These are phyloP conservation scores for Drosophila micromelanica DNA, from an alignment of 1,140 invertebrate genomes.

Conservation along the genomic window DNA sequence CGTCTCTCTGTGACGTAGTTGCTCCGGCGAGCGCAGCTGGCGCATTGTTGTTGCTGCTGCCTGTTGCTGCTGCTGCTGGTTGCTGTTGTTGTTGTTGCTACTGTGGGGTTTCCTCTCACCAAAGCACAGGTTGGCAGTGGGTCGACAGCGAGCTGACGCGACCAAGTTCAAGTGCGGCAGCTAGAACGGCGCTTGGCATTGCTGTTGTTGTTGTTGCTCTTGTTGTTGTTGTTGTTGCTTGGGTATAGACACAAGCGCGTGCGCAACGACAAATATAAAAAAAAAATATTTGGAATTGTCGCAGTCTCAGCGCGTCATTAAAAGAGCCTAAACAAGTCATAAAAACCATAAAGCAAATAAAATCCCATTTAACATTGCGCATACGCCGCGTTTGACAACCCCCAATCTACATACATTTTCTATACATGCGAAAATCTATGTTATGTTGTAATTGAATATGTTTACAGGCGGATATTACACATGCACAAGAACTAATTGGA, in stretches of 20 bases:
- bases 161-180: conserved; percentile 79
- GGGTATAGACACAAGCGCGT: conserved; percentile 75
- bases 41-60: conserved; percentile 8
- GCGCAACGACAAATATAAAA: conserved; percentile 47
- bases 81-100: conserved; percentile 18
- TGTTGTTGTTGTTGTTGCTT: conserved; percentile 38
- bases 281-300: conserved; percentile 62
- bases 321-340: conserved; percentile 67
- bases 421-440: background rate
- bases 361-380: conserved; percentile 30
- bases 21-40: conserved; percentile 32
- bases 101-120: conserved; percentile 77
- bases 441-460: conserved; percentile 24
- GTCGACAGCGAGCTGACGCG: conserved; percentile 65
- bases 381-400: conserved; percentile 39
- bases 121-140: conserved; percentile 62
- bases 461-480: conserved; percentile 17
- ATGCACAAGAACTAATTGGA: conserved; percentile 21
- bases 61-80: conserved; percentile 12
- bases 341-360: conserved; percentile 21
- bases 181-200: conserved; percentile 72
- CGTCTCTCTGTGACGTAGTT: conserved; percentile 77
- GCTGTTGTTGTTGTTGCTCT: conserved; percentile 44
- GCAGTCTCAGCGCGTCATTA: conserved; percentile 53
- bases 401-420: conserved; percentile 10